A percentile compares a stretch with the other conserved stretches of the same genome.
phyloP scores from a whole-genome alignment of 2,113 vertebrate species.

The Chinchilla lanigera region DNA sequence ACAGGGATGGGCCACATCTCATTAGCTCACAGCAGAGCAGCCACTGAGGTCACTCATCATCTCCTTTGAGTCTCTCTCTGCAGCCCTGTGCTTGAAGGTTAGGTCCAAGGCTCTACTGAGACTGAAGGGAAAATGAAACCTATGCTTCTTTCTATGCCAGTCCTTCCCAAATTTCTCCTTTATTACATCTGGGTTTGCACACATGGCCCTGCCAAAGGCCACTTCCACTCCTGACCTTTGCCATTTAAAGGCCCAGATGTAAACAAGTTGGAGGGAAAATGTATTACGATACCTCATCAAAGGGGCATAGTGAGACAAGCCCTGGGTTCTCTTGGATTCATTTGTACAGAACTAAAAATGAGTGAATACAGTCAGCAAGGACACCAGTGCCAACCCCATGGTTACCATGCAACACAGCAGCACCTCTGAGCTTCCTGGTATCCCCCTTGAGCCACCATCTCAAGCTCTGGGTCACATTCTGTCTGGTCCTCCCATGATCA shows the following conservation, averaged over 20 bases:
- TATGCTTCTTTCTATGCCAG: neutral
- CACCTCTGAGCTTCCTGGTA: neutral
- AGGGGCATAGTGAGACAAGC: neutral
- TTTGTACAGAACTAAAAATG: neutral
- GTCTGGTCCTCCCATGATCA: neutral
- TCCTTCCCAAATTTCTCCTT: neutral
- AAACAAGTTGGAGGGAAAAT: neutral
- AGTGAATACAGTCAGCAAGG: neutral
- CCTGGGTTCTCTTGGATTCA: neutral
- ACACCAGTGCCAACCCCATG: neutral
- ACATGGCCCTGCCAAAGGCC: neutral
- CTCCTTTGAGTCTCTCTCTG: slow-evolving; percentile 73
- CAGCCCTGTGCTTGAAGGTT: slow-evolving; percentile 61
- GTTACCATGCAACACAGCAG: neutral
- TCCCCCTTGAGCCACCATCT: neutral
- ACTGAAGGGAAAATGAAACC: slow-evolving; percentile 64
- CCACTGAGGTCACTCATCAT: slow-evolving; percentile 70
- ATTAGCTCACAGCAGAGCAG: neutral
- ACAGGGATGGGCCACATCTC: neutral
- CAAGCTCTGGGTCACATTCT: neutral
- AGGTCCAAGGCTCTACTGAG: neutral
- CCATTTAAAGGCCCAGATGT: neutral
- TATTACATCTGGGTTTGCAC: neutral
- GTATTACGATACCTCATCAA: neutral
- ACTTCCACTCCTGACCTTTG: neutral